These are phyloP conservation scores for Brenthis hecate DNA, from an alignment of 2,888 invertebrate genomes.

Conservation along the genomic window DNA sequence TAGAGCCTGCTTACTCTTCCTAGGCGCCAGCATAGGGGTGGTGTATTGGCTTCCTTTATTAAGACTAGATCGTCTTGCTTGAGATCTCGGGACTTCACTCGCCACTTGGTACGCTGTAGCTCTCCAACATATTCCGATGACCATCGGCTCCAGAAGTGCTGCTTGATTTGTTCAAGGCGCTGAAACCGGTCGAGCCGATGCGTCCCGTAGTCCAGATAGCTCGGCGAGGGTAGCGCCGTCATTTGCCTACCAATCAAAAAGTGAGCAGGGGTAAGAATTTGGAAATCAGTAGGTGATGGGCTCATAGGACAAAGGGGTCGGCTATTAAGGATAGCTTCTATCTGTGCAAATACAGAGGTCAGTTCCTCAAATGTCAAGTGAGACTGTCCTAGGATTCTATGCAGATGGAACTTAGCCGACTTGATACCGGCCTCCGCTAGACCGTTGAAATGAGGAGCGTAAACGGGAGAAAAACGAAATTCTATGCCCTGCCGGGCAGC, in stretches of 20 bases:
- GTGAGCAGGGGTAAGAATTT: neutral
- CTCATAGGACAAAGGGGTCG: neutral
- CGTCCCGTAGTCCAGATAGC: neutral
- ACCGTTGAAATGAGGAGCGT: slow-evolving; percentile 25
- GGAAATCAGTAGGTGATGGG: neutral
- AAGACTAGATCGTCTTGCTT: slow-evolving; percentile 1
- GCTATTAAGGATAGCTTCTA: neutral
- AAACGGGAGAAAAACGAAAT: slow-evolving; percentile 28
- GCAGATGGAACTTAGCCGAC: slow-evolving; percentile 28
- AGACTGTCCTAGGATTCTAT: slow-evolving; percentile 37
- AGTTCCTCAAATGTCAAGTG: slow-evolving; percentile 40
- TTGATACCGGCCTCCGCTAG: slow-evolving; percentile 38
- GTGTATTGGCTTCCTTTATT: slow-evolving; percentile 9
- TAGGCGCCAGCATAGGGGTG: slow-evolving; percentile 28
- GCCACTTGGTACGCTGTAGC: slow-evolving; percentile 32
- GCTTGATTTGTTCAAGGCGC: slow-evolving; percentile 8
- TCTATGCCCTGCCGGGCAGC: slow-evolving; percentile 9
- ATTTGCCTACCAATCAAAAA: slow-evolving; percentile 7
- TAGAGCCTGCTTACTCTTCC: slow-evolving; percentile 25
- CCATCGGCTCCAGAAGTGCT: slow-evolving; percentile 38
- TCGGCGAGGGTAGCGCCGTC: neutral
- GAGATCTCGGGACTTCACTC: neutral
- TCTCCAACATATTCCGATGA: slow-evolving; percentile 33
- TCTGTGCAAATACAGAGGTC: slow-evolving; percentile 21
- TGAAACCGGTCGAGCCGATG: neutral